Percentiles rank a stretch among this genome's conserved stretches.
Conservation (phyloP, 1,140 invertebrate genomes). For the Wiebesia pumilae region DNA sequence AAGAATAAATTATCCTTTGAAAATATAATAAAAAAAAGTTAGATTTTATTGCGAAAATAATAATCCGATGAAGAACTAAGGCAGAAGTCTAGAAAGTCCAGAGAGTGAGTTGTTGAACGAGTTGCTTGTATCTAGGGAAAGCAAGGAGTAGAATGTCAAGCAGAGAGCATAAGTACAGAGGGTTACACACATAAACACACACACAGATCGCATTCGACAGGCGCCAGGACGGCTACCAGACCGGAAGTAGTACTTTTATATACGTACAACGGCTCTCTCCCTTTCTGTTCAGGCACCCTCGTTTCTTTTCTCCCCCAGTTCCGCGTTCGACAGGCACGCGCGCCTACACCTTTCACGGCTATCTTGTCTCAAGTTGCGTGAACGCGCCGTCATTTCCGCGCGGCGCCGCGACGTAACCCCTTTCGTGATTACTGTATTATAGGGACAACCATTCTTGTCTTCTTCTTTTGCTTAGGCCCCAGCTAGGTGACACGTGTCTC, state of each 20-base stretch:
- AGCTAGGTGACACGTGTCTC: slow-evolving; percentile 30
- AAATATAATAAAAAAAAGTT: neutral
- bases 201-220: neutral
- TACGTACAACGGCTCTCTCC: neutral
- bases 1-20: neutral
- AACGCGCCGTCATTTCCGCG: slow-evolving; percentile 8
- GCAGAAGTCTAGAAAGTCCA: neutral
- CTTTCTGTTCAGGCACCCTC: neutral
- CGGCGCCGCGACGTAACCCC: neutral
- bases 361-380: slow-evolving; percentile 67
- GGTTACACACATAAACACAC: too few relatives aligned
- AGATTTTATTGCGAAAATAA: neutral
- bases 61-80: neutral
- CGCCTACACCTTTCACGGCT: slow-evolving; percentile 52
- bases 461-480: neutral
- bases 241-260: slow-evolving; percentile 68
- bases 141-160: neutral
- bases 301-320: slow-evolving; percentile 39
- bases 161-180: neutral
- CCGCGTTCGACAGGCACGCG: slow-evolving; percentile 40
- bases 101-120: neutral
- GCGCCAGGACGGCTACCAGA: slow-evolving; percentile 27
- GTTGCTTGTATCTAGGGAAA: neutral
- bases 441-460: neutral
- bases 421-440: neutral